A percentile compares a stretch with the other conserved stretches of the same genome.
Conservation (phyloP, 2,113 vertebrate species). For the Corydoras maculifer region DNA sequence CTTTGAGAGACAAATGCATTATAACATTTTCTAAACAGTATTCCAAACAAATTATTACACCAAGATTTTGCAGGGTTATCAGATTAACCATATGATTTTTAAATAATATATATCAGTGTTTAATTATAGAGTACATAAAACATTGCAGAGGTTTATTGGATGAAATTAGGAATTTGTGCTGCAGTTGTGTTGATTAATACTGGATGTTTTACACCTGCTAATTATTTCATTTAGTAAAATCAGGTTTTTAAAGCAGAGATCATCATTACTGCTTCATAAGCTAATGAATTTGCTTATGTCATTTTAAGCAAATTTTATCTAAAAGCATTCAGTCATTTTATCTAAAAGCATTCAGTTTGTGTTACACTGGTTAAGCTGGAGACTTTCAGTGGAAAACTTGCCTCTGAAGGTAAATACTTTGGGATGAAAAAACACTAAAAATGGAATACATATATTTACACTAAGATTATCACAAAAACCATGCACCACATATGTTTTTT, state of each 20-base stretch:
- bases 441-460: conserved; percentile 18
- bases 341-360: not conserved
- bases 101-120: no score
- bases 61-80: no score
- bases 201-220: conserved; percentile 21
- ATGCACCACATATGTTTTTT: not conserved
- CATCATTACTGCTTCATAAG: no score
- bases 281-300: no score
- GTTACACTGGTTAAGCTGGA: conserved; percentile 46
- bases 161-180: conserved; percentile 20
- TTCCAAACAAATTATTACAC: no score
- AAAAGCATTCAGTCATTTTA: conserved; percentile 9
- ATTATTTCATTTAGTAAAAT: conserved; percentile 39
- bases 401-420: conserved; percentile 87
- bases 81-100: no score
- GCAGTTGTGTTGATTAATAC: conserved; percentile 6
- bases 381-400: conserved; percentile 68
- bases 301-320: conserved; percentile 12
- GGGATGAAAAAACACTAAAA: conserved; percentile 79
- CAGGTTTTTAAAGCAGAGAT: no score
- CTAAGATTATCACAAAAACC: not conserved
- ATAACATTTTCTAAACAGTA: not conserved
- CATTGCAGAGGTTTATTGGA: not conserved
- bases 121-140: no score
- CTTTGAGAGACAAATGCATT: conserved; percentile 60